Evolutionary conservation across 37 sponge, comb jelly and placozoan genomes (phyloP).

Genomic region (Tethya wilhelma): DNA sequence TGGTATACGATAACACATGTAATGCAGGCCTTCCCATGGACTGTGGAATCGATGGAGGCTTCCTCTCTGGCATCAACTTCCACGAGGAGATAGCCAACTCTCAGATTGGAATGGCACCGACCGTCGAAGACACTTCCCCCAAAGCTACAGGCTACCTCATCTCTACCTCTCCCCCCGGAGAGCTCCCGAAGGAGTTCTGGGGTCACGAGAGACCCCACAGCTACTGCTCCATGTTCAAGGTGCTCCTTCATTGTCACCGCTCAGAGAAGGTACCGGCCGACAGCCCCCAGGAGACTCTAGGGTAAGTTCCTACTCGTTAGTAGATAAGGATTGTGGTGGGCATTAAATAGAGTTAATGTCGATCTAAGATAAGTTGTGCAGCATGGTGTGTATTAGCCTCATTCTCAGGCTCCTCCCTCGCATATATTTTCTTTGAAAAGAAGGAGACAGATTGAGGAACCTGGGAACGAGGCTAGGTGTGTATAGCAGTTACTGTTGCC

Average conservation of each 20-base stretch:
- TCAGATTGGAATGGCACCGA: constrained; percentile 21
- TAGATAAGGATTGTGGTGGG: no score
- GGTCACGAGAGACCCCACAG: constrained; percentile 44
- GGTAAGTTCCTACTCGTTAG: no score
- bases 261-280: constrained; percentile 54
- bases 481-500: background rate
- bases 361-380: no score
- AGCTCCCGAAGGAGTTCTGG: constrained; percentile 70
- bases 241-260: constrained; percentile 69
- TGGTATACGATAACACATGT: no score
- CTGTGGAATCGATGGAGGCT: no score
- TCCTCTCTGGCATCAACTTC: constrained; percentile 35
- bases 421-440: no score
- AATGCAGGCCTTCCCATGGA: no score
- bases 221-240: constrained; percentile 67
- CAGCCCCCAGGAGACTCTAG: constrained; percentile 77
- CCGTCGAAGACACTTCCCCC: constrained; percentile 48
- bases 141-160: constrained; percentile 80
- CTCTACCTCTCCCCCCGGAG: constrained; percentile 69
- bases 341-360: no score
- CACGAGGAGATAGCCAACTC: constrained; percentile 11
- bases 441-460: no score
- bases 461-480: no score
- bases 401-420: no score
- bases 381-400: no score